These are phyloP conservation scores for Mesoclemmys tuberculata DNA, from an alignment of 2,113 vertebrate species.

Conservation along the genomic window DNA sequence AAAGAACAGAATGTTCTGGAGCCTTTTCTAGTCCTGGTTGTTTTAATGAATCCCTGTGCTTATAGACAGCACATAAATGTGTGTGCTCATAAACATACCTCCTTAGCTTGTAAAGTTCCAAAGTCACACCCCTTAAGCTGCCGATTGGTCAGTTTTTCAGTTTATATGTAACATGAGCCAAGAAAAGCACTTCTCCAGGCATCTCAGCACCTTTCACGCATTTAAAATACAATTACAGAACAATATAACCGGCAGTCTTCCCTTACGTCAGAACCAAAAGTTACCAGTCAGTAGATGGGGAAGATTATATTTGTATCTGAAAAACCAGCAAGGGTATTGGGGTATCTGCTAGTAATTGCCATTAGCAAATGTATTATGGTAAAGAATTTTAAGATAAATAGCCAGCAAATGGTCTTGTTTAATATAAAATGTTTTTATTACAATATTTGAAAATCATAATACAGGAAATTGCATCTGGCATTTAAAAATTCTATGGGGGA, in stretches of 20 bases:
- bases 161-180: neutral
- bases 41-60: neutral
- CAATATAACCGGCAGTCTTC: neutral
- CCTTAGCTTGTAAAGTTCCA: neutral
- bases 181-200: neutral
- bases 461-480: neutral
- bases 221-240: neutral
- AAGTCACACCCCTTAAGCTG: neutral
- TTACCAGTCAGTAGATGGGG: neutral
- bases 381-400: neutral
- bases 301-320: neutral
- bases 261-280: neutral
- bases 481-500: neutral
- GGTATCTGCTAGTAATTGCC: neutral
- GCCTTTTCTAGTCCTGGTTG: fast-evolving
- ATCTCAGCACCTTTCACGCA: neutral
- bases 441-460: neutral
- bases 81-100: neutral
- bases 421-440: fast-evolving
- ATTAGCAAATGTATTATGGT: neutral
- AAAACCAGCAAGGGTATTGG: neutral
- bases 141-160: neutral
- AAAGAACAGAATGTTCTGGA: neutral
- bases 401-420: neutral
- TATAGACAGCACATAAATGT: fast-evolving